Evolutionary conservation across 2,113 vertebrate genomes (phyloP).

Genomic region (Stegastes partitus): DNA sequence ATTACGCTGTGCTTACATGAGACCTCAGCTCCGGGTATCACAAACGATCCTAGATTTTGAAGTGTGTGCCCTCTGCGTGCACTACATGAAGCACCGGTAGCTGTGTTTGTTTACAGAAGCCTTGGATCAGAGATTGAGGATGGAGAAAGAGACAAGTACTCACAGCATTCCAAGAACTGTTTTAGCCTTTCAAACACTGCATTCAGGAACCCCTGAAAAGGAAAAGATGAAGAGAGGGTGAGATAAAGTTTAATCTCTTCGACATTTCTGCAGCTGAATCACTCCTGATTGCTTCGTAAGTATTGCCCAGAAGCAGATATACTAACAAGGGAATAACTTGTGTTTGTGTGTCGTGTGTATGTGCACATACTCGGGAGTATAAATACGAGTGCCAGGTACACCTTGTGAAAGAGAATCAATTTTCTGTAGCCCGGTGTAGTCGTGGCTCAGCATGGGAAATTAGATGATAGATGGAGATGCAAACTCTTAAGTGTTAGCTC

Average conservation of each 20-base stretch:
- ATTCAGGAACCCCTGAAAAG: constrained; percentile 91
- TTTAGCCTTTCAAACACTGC: constrained; percentile 93
- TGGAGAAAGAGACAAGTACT: constrained; percentile 82
- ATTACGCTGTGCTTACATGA: constrained; percentile 10
- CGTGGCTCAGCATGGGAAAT: constrained; percentile 48
- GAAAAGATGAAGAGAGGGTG: constrained; percentile 46
- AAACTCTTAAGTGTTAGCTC: constrained; percentile 58
- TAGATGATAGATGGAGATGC: constrained; percentile 66
- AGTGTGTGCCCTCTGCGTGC: constrained; percentile 11
- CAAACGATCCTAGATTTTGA: background rate
- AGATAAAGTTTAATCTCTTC: constrained; percentile 58
- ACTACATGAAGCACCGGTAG: constrained; percentile 14
- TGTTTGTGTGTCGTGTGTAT: background rate
- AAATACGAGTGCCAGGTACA: constrained; percentile 53
- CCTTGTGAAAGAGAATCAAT: constrained; percentile 59
- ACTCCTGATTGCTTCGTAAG: constrained; percentile 53
- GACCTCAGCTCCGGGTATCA: background rate
- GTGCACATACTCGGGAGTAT: constrained; percentile 25
- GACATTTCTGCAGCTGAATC: constrained; percentile 61
- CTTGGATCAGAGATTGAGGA: constrained; percentile 28
- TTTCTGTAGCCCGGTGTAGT: constrained; percentile 45
- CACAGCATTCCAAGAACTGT: constrained; percentile 96
- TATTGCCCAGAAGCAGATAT: constrained; percentile 31
- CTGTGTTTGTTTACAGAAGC: constrained; percentile 35
- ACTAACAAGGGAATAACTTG: constrained; percentile 42